A percentile compares a stretch with the other conserved stretches of the same genome.
These are phyloP conservation scores for Chitala chitala DNA, from an alignment of 2,113 vertebrate species.

Conservation along the genomic window DNA sequence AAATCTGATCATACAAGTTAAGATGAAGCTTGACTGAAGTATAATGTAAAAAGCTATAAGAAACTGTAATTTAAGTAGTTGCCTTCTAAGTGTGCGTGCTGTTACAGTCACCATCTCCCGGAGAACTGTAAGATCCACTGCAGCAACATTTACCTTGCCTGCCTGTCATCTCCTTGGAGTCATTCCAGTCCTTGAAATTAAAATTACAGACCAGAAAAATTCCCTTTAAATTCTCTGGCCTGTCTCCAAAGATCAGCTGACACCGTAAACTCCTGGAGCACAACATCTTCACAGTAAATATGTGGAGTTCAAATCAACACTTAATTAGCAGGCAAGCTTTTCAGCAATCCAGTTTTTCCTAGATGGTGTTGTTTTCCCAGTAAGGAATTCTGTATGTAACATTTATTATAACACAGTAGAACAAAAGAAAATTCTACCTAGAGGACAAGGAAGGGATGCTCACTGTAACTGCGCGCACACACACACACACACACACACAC, in stretches of 20 bases:
- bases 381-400: no score
- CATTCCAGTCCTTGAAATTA: slow-evolving; percentile 21
- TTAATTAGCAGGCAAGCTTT: background rate
- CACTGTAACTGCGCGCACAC: no score
- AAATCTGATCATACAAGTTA: no score
- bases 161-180: background rate
- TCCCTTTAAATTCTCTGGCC: slow-evolving; percentile 38
- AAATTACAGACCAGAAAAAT: slow-evolving; percentile 40
- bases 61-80: background rate
- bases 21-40: no score
- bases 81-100: background rate
- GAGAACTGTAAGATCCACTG: background rate
- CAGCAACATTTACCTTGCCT: background rate
- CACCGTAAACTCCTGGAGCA: slow-evolving; percentile 47
- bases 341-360: slow-evolving; percentile 15
- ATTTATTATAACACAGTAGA: no score
- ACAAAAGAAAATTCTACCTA: no score
- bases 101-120: slow-evolving; percentile 7
- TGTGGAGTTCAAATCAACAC: slow-evolving; percentile 26
- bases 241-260: slow-evolving; percentile 47
- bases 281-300: slow-evolving; percentile 29
- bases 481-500: no score
- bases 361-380: no score
- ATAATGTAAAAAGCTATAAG: no score
- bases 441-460: no score